These are phyloP conservation scores for Zoanthus sansibaricus DNA, from an alignment of 92 coral and sea anemone species.

Conservation along the genomic window DNA sequence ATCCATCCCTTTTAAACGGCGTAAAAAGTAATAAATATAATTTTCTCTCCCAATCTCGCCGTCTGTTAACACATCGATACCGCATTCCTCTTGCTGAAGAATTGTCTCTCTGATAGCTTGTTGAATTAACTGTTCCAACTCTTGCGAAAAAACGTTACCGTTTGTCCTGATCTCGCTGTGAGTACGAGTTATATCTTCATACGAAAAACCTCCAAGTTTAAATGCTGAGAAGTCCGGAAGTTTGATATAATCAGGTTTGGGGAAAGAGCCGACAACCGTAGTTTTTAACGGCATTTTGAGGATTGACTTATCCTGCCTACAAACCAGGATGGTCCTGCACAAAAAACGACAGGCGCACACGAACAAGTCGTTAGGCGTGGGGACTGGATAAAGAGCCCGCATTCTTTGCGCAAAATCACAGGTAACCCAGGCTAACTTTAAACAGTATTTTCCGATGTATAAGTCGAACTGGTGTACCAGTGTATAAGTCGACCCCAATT, in stretches of 20 bases:
- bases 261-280: slow-evolving; percentile 86
- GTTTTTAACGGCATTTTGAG: slow-evolving; percentile 74
- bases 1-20: slow-evolving; percentile 82
- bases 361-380: too few species aligned
- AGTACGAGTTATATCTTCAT: slow-evolving; percentile 46
- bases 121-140: slow-evolving; percentile 50
- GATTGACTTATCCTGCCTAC: too few species aligned
- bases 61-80: slow-evolving; percentile 88
- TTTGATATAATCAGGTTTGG: slow-evolving; percentile 78
- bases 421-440: too few species aligned
- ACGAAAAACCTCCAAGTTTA: slow-evolving; percentile 5
- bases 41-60: slow-evolving; percentile 88
- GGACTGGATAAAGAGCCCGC: too few species aligned
- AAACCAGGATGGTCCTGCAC: too few species aligned
- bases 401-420: too few species aligned
- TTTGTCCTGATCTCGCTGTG: slow-evolving; percentile 11
- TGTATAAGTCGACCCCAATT: too few species aligned
- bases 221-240: slow-evolving; percentile 82
- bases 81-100: slow-evolving; percentile 61
- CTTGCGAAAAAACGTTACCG: slow-evolving; percentile 1
- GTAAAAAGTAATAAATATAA: slow-evolving; percentile 82
- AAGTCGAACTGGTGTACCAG: too few species aligned
- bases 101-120: slow-evolving; percentile 73
- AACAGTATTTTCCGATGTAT: too few species aligned
- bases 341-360: too few species aligned